Evolutionary conservation across 2,888 invertebrate genomes (phyloP).

Genomic region (Acrobasis consociella): DNA sequence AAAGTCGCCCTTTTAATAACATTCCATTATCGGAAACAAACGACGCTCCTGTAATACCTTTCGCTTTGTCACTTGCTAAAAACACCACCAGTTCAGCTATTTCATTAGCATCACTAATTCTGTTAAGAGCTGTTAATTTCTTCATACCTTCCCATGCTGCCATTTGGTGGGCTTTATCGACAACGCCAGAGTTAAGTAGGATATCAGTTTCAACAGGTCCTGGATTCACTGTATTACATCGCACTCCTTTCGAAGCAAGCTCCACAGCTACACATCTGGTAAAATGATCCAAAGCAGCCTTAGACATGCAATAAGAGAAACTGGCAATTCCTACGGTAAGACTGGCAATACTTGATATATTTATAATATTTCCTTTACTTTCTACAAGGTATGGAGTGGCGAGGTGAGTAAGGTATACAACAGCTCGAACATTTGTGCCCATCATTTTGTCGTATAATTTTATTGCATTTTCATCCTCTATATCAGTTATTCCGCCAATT

Average conservation of each 20-base stretch:
- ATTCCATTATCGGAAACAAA: slow-evolving; percentile 35
- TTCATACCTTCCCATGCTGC: slow-evolving; percentile 84
- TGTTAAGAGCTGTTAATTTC: slow-evolving; percentile 90
- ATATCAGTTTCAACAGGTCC: slow-evolving; percentile 88
- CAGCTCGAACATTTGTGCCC: slow-evolving; percentile 88
- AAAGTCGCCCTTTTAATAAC: slow-evolving; percentile 17
- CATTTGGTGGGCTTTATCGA: neutral
- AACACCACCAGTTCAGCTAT: slow-evolving; percentile 92
- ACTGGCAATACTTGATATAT: slow-evolving; percentile 87
- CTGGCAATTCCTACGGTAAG: slow-evolving; percentile 28
- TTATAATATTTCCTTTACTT: slow-evolving; percentile 90
- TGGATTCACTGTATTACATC: slow-evolving; percentile 92
- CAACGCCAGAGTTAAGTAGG: slow-evolving; percentile 32
- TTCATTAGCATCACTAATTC: slow-evolving; percentile 88
- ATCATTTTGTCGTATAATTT: slow-evolving; percentile 71
- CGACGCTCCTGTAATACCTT: slow-evolving; percentile 90
- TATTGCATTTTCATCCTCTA: slow-evolving; percentile 27
- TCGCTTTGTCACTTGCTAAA: slow-evolving; percentile 89
- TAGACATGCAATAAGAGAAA: slow-evolving; percentile 83
- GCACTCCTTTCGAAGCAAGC: slow-evolving; percentile 86
- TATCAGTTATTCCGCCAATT: slow-evolving; percentile 23
- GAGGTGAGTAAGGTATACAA: slow-evolving; percentile 87
- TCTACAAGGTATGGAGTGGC: slow-evolving; percentile 89
- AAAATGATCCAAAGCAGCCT: slow-evolving; percentile 93
- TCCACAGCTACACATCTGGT: slow-evolving; percentile 93